A percentile compares a stretch with the other conserved stretches of the same genome.
phyloP scores from a whole-genome alignment of 2,888 invertebrate genomes.

The Helicoverpa assulta region DNA sequence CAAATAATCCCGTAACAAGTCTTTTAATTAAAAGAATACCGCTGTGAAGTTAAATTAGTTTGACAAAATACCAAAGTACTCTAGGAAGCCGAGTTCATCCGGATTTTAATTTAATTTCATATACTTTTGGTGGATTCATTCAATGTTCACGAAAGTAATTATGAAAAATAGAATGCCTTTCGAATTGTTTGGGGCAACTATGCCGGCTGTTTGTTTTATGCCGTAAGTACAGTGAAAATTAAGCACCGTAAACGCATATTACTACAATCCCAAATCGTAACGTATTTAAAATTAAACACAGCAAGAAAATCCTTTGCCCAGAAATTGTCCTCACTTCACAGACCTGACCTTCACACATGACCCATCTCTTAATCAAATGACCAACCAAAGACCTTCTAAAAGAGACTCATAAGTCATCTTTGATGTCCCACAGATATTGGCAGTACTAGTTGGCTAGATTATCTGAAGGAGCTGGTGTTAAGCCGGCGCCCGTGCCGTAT shows the following conservation, averaged over 20 bases:
- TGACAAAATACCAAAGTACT: slow-evolving; percentile 56
- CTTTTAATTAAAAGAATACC: slow-evolving; percentile 59
- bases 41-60: slow-evolving; percentile 63
- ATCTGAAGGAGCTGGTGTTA: slow-evolving; percentile 23
- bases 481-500: slow-evolving; percentile 56
- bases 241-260: too few species aligned
- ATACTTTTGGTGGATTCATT: slow-evolving; percentile 58
- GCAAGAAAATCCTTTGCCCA: too few species aligned
- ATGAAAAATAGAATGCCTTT: neutral
- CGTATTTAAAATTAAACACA: too few species aligned
- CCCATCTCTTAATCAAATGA: slow-evolving; percentile 5
- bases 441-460: slow-evolving; percentile 12
- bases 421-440: slow-evolving; percentile 9
- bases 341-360: neutral
- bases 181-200: neutral
- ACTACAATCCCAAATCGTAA: too few species aligned
- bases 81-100: slow-evolving; percentile 31
- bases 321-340: too few species aligned
- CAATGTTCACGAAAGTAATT: slow-evolving; percentile 28
- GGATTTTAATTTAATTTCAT: slow-evolving; percentile 54
- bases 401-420: slow-evolving; percentile 21
- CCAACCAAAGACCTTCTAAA: neutral
- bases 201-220: neutral
- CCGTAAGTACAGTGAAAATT: neutral
- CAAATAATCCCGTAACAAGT: slow-evolving; percentile 30